Base-by-base conservation (phyloP, 2,888 invertebrate species). In the Tuta absoluta region DNA sequence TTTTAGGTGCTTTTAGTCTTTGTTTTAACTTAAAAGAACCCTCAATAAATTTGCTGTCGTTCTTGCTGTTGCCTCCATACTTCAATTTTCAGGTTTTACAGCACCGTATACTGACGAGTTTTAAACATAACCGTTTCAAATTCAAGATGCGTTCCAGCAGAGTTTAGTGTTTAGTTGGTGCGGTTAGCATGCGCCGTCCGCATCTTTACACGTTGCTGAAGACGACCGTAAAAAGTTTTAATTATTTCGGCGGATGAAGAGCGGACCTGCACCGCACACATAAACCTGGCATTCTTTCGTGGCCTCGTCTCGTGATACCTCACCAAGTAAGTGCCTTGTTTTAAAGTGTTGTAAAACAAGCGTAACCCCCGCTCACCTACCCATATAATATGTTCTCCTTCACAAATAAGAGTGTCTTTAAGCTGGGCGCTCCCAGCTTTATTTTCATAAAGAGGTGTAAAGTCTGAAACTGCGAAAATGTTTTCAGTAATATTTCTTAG, bases 121-220 rank as follows among this genome's bases (percentile, higher is more conserved):
- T 66, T 63, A 67, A 65, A 51, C 65, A 68, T 69, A 73, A 72
- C 70, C 73, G 65, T 74, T 74, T 72, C 69, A 73, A 71, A 73
- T 79, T 73, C 71, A 70, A 73, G 70, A 71, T 65, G 71, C 71
- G 72, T 71, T 71, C 71, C 72, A 71, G 70, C 69, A 63, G 65
- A 74, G 72, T 76, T 77, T 72, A 78, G 74, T 76, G 74, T 76
- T 71, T 71, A 75, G 73, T 78, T 53, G 41, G 58, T 21, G 63
- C 37, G 38, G 63, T 53, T 63, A 58, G 77, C 37, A 23, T 53
- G 51, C 51, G 33, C 51, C 61, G 38, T 85, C 74, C 74, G 75
- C 73, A 77, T 77, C 82, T 87, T 87, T 86, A 88, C 88, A 88
- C 86, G 79, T 82, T 86, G 86, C 86, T 84, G 81, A 83, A 80